These are phyloP conservation scores for Drosophila nr. perissopoda DNA, from an alignment of 2,888 invertebrate genomes.

Conservation along the genomic window DNA sequence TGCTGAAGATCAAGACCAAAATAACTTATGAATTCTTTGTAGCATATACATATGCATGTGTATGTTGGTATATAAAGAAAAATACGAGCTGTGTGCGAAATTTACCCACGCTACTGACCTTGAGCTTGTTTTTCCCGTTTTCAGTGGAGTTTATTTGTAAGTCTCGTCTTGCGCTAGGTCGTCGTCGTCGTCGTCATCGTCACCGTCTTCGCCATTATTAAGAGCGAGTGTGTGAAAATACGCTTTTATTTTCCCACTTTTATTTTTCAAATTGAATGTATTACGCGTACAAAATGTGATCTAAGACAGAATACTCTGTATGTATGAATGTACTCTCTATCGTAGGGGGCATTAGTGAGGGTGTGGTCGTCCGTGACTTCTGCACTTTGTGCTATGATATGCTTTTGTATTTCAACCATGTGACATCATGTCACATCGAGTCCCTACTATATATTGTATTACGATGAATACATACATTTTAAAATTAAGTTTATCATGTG, in stretches of 20 bases:
- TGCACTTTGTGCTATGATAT: conserved; percentile 2
- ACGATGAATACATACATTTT: not conserved
- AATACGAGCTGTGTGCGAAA: conserved; percentile 22
- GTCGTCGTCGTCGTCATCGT: conserved; percentile 21
- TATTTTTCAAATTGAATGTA: conserved; percentile 68
- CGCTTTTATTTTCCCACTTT: conserved; percentile 74
- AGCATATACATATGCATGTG: not conserved
- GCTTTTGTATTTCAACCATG: conserved; percentile 9
- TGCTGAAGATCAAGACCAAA: conserved; percentile 47
- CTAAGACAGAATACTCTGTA: conserved; percentile 31
- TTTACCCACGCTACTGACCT: conserved; percentile 78
- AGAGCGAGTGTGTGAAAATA: conserved; percentile 70
- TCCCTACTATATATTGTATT: not conserved
- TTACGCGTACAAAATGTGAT: conserved; percentile 42
- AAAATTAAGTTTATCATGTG: not conserved
- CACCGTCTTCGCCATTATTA: conserved; percentile 53
- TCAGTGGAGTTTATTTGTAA: conserved; percentile 42
- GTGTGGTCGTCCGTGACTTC: conserved; percentile 43
- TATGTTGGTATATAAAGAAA: conserved; percentile 23
- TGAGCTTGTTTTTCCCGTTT: conserved; percentile 76
- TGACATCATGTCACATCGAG: conserved; percentile 15
- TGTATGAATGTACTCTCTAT: conserved; percentile 21
- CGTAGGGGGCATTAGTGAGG: conserved; percentile 13
- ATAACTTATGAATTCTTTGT: conserved; percentile 5
- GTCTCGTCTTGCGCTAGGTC: conserved; percentile 25